Evolutionary conservation across 1,140 invertebrate genomes (phyloP).

Genomic region (Eurosta solidaginis): DNA sequence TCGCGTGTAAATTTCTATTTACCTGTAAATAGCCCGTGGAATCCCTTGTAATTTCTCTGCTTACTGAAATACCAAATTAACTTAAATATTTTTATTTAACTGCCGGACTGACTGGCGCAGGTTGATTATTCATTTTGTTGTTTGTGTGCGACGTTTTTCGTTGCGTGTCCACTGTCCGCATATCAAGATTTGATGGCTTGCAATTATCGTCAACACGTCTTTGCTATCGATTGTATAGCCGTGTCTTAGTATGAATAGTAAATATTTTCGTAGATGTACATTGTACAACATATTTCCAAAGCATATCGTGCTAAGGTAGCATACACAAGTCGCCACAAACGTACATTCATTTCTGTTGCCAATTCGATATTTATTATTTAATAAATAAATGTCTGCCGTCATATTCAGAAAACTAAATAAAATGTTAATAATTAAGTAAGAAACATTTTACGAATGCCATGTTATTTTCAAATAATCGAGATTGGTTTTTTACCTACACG

Average conservation of each 20-base stretch:
- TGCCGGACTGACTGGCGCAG: background rate
- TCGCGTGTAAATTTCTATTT: background rate
- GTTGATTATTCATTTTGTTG: background rate
- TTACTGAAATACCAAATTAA: background rate
- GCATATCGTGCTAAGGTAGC: too few species aligned
- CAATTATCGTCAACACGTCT: background rate
- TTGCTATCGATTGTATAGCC: background rate
- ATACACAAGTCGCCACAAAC: too few species aligned
- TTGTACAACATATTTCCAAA: too few species aligned
- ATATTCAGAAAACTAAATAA: background rate
- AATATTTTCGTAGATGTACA: too few species aligned
- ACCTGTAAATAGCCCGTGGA: background rate
- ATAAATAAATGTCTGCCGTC: background rate
- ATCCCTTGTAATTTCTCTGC: background rate
- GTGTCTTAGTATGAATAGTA: too few species aligned
- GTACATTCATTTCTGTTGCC: too few species aligned
- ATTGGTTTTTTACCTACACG: too few species aligned
- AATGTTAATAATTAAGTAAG: too few species aligned
- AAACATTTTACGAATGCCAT: too few species aligned
- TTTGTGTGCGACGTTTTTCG: background rate
- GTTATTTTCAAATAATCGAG: too few species aligned
- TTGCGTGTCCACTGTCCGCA: background rate
- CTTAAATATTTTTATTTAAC: background rate
- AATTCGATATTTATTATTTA: conserved; percentile 1
- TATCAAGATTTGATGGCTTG: conserved; percentile 14